Base-by-base conservation (phyloP, 2,888 invertebrate species). In the Baccha elongata region DNA sequence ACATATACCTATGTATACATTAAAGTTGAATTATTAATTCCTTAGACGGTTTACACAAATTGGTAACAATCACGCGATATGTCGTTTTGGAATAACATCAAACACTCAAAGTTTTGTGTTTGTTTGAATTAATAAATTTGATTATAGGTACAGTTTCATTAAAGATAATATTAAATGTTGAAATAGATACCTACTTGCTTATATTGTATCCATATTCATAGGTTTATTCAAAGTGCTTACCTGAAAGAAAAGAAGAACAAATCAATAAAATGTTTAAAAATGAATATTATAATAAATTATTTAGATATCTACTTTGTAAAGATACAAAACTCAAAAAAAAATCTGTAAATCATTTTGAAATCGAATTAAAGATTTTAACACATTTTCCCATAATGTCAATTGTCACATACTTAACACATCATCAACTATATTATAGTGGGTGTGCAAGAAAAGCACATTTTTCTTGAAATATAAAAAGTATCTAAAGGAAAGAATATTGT, bases 21-120 rank as follows among this genome's bases (percentile, higher is more conserved):
- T 60, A 75, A 60, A 44, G 75, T 46, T 81, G 76, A 81, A 81
- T 81, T 65, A 75, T 81, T 81, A 71, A 81, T 81, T 60, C 37
- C 44, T 5, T n/a, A 37, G 58, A 60, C 15, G 44, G 52, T 13
- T 42, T 71, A 65, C 55, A 52, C 60, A 81, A 76, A 81, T 60
- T 19, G 55, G 46, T n/a, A 26, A 26, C 76, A 46, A 55, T 60
- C 81, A 76, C 76, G 81, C 81, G 71, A 81, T 71, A 19, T 76
- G 58, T 42, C 81, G 81, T 81, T 71, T 58, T 26, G 17, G 46
- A 35, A 60, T 35, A 71, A 71, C 81, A 81, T 76, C 65, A 76
- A 81, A 58, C 68, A 79, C 62, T 62, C 48, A 40, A 58, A 15
- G 74, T 53, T 48, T 68, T 62, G 74, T 74, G 55, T 79, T 79